phyloP scores from a whole-genome alignment of 2,797 vertebrate species.

The Cyclura pinguis region DNA sequence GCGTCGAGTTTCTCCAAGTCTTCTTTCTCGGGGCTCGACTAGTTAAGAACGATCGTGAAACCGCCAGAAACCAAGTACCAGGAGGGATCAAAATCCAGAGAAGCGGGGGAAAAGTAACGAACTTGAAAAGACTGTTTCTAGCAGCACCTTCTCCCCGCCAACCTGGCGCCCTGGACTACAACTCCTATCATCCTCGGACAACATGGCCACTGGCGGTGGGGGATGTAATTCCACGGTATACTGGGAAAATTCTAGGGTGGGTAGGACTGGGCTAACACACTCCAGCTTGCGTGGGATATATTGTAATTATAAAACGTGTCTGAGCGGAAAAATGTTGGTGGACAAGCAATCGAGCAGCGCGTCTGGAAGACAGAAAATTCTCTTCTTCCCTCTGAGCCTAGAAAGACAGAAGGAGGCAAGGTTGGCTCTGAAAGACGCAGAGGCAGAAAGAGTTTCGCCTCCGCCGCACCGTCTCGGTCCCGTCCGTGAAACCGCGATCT shows the following conservation, averaged over 20 bases:
- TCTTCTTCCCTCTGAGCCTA: not conserved
- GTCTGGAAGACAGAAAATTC: too few species aligned
- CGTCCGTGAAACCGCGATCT: too few species aligned
- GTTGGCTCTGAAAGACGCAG: not conserved
- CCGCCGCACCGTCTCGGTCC: too few species aligned
- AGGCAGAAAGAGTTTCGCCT: not conserved
- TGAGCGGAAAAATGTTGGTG: too few species aligned
- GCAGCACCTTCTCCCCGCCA: too few species aligned
- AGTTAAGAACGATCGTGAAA: not conserved
- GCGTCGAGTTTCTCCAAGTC: not conserved
- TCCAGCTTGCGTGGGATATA: not conserved
- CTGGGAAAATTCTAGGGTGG: not conserved
- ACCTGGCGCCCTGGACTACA: too few species aligned
- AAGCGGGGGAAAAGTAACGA: not conserved
- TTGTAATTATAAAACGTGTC: too few species aligned
- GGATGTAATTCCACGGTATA: not conserved
- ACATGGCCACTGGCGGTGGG: not conserved
- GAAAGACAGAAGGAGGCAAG: not conserved
- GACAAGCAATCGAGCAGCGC: too few species aligned
- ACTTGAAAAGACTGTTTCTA: too few species aligned
- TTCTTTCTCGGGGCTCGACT: not conserved
- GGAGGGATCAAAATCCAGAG: not conserved
- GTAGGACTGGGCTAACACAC: not conserved
- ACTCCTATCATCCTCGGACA: too few species aligned
- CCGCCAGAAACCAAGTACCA: too few species aligned